Conservation (phyloP, 2,797 vertebrate genomes). For the Antrozous pallidus region DNA sequence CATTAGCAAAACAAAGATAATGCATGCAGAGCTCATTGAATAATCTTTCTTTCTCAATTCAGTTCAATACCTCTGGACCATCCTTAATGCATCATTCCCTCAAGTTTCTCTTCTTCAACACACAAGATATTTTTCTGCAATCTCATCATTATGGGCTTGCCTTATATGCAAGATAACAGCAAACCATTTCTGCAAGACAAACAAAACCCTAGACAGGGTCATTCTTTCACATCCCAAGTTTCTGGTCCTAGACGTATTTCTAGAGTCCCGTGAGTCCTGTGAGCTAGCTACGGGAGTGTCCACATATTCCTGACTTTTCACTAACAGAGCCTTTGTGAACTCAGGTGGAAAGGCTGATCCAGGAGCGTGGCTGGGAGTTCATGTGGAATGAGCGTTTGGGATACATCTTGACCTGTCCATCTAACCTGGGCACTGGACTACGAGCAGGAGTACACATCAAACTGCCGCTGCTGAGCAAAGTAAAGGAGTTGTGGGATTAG, state of each 20-base stretch:
- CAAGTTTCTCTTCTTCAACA: conserved; percentile 25
- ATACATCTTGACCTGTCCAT: conserved; percentile 96
- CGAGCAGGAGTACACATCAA: conserved; percentile 97
- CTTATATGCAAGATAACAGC: background rate
- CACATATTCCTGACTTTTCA: conserved; percentile 16
- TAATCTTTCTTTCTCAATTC: conserved; percentile 37
- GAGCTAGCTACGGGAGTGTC: background rate
- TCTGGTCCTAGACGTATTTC: conserved; percentile 37
- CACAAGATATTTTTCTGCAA: background rate
- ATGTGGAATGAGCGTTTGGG: conserved; percentile 98
- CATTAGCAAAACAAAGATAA: conserved; percentile 46
- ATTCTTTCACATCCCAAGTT: conserved; percentile 27
- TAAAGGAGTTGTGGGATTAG: conserved; percentile 74
- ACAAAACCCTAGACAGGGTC: background rate
- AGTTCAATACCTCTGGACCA: conserved; percentile 3
- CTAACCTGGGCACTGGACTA: conserved; percentile 97
- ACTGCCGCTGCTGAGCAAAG: conserved; percentile 94
- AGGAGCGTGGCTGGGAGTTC: conserved; percentile 98
- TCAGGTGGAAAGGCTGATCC: conserved; percentile 95
- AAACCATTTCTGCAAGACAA: background rate
- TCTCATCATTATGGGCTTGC: background rate
- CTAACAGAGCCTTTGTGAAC: conserved; percentile 37
- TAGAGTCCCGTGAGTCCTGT: conserved; percentile 9
- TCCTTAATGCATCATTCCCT: background rate
- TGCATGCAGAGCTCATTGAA: conserved; percentile 26